Percentiles rank a stretch among this genome's conserved stretches.
phyloP scores from a whole-genome alignment of 2,797 vertebrate species.

The Phoebastria nigripes region DNA sequence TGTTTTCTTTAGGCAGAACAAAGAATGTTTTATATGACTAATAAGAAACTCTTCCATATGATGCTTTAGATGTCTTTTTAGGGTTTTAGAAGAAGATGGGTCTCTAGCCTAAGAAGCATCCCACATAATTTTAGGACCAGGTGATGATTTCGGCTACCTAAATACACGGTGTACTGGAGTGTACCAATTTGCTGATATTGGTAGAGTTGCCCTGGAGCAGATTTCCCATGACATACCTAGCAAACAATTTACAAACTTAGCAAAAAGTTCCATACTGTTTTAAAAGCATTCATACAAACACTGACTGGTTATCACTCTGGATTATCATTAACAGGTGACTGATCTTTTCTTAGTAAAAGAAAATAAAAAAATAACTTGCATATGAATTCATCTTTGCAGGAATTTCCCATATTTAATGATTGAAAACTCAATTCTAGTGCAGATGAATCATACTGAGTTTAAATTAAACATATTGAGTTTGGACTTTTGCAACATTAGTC shows the following conservation, averaged over 20 bases:
- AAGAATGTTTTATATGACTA: not conserved
- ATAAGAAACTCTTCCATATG: not conserved
- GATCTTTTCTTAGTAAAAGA: not conserved
- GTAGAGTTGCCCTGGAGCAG: not conserved
- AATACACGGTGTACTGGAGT: not conserved
- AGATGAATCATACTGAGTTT: conserved; percentile 61
- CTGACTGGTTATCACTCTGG: not conserved
- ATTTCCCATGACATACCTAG: not conserved
- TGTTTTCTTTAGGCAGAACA: not conserved
- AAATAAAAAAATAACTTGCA: not conserved
- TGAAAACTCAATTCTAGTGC: conserved; percentile 48
- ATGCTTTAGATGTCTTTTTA: not conserved
- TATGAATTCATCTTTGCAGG: conserved; percentile 54
- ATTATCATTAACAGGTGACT: not conserved
- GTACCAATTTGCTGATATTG: not conserved
- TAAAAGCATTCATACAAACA: not conserved
- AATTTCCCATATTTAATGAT: conserved; percentile 57
- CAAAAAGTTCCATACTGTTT: not conserved
- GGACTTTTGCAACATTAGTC: conserved; percentile 57
- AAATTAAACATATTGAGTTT: conserved; percentile 34
- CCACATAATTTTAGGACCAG: not conserved
- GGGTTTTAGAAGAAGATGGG: not conserved
- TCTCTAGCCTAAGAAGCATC: not conserved
- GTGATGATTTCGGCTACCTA: not conserved
- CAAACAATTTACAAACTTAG: not conserved